phyloP scores from a whole-genome alignment of 2,888 invertebrate species.

The Cotesia congregata region DNA sequence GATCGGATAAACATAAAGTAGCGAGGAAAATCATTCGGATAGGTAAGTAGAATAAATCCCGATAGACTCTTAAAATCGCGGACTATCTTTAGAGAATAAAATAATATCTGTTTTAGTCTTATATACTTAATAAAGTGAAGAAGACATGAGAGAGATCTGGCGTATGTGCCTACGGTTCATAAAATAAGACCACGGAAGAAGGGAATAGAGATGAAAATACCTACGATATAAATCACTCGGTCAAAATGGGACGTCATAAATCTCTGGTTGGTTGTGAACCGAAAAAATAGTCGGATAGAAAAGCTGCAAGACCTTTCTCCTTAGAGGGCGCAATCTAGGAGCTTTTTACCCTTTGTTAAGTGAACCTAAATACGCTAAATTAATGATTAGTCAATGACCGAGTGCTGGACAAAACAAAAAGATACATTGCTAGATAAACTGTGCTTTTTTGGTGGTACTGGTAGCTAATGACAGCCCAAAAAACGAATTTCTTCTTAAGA shows the following conservation, averaged over 20 bases:
- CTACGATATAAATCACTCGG: slow-evolving; percentile 45
- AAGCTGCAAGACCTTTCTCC: slow-evolving; percentile 19
- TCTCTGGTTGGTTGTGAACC: slow-evolving; percentile 27
- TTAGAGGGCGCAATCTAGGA: background rate
- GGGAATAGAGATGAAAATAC: slow-evolving; percentile 40
- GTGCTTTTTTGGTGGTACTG: no score
- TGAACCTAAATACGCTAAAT: no score
- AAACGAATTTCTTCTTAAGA: no score
- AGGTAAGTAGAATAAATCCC: slow-evolving; percentile 24
- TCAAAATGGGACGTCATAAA: slow-evolving; percentile 44
- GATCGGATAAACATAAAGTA: background rate
- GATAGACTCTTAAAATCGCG: slow-evolving; percentile 42
- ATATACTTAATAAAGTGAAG: slow-evolving; percentile 1
- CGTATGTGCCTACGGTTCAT: background rate
- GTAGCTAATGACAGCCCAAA: no score
- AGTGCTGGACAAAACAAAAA: no score
- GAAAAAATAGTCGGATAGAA: background rate
- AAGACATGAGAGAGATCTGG: slow-evolving; percentile 1
- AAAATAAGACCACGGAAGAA: background rate
- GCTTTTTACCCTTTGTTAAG: background rate
- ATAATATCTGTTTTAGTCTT: slow-evolving; percentile 40
- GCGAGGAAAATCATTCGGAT: slow-evolving; percentile 11
- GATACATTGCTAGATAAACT: no score
- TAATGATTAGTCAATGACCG: no score
- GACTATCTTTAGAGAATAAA: slow-evolving; percentile 41